phyloP scores from a whole-genome alignment of 2,888 invertebrate species.

The Campaea margaritaria region DNA sequence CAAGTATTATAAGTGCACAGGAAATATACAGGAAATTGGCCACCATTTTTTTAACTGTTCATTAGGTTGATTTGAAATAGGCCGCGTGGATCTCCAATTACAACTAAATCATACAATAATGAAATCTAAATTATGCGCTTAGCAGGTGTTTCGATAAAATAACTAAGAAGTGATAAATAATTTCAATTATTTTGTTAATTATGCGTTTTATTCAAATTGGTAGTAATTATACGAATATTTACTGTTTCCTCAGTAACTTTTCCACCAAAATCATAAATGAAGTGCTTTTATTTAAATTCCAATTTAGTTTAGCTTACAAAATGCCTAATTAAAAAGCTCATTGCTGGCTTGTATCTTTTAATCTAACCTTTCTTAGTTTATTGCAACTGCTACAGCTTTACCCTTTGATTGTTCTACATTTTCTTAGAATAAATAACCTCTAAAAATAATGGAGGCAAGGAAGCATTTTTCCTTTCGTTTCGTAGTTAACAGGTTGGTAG shows the following conservation, averaged over 20 bases:
- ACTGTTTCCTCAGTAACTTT: slow-evolving; percentile 14
- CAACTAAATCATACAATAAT: not conserved
- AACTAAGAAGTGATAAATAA: slow-evolving; percentile 8
- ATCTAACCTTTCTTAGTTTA: not conserved
- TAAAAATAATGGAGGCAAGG: too few species aligned
- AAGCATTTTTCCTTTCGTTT: too few species aligned
- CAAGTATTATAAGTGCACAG: too few species aligned
- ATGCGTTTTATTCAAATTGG: slow-evolving; percentile 14
- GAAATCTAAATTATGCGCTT: slow-evolving; percentile 11
- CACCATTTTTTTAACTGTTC: too few species aligned
- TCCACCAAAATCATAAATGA: slow-evolving; percentile 10
- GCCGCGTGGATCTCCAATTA: too few species aligned
- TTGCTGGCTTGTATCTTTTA: not conserved
- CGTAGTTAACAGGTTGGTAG: too few species aligned
- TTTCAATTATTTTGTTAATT: slow-evolving; percentile 15
- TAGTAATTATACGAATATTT: slow-evolving; percentile 16
- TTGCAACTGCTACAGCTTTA: too few species aligned
- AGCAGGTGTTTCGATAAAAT: slow-evolving; percentile 14
- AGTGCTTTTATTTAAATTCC: slow-evolving; percentile 5
- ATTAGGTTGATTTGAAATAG: too few species aligned
- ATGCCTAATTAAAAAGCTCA: not conserved
- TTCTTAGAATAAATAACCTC: too few species aligned
- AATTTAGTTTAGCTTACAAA: slow-evolving; percentile 7
- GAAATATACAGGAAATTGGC: too few species aligned
- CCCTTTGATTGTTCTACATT: too few species aligned